Evolutionary conservation across 2,113 vertebrate species (phyloP), one percentile per base, ranked within the genome.

Genomic region (Lycaon pictus): DNA sequence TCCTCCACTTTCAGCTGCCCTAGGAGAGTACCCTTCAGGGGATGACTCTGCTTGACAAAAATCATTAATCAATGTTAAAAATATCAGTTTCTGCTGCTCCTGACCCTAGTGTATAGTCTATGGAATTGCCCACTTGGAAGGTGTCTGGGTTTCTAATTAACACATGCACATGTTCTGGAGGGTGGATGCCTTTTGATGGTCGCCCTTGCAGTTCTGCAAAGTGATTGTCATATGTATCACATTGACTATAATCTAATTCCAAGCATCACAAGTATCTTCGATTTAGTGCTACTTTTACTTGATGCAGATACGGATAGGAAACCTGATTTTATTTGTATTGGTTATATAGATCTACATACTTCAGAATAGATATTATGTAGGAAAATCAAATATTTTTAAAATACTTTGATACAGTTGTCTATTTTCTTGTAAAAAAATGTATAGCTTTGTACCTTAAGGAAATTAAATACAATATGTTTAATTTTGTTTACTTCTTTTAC

Each of bases 351-450:
- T 56, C 16, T 95, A 6, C 58, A 35, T 0, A 48, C 37, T 80
- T 71, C 32, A 81, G 53, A 88, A 81, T 19, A 90, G 55, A 62
- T 48, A 58, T 11, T 48, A 82, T 72, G 2, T 22, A 87, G 35
- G 20, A 69, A 94, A 93, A 93, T 53, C 53, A 90, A 96, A 83
- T 58, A 56, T 4, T 22, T 19, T 55, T 62, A 60, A 88, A 74
- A 37, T 29, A 84, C 55, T 76, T 94, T 80, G 22, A 88, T 25
- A 29, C 9, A 65, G 23, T 62, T 86, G 1, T 83, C 43, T 86
- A 35, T 51, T 80, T 84, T 63, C 32, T 69, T 65, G 1, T 19
- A 65, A 12, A 88, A 79, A 88, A 55, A 69, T 60, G 4, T 56
- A 25, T 48, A 76, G 0, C 11, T 96, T 58, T 86, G 5, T 62